These are phyloP conservation scores for Athene cunicularia DNA, from an alignment of 2,113 vertebrate species.

Conservation along the genomic window DNA sequence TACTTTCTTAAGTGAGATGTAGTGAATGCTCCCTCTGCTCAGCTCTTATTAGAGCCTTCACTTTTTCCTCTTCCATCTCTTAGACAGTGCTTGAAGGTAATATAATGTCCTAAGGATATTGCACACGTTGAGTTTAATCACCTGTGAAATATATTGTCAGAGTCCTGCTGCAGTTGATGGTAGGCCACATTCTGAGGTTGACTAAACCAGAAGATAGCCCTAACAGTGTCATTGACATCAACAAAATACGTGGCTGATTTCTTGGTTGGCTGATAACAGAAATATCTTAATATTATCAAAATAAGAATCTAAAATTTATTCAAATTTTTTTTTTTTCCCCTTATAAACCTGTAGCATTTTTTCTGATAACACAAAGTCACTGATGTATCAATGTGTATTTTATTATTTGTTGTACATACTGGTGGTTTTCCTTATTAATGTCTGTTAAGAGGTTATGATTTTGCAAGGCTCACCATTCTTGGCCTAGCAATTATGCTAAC, in stretches of 20 bases:
- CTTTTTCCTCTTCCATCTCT: background rate
- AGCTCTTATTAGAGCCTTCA: background rate
- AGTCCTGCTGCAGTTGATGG: background rate
- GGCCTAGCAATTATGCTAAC: background rate
- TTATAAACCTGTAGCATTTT: background rate
- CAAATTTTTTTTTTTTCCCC: background rate
- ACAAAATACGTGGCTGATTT: background rate
- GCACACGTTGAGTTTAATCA: background rate
- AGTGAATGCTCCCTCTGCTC: background rate
- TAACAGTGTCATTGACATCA: background rate
- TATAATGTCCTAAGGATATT: background rate
- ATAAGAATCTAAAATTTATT: background rate
- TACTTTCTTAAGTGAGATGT: background rate
- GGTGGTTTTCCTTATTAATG: background rate
- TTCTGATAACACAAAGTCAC: background rate
- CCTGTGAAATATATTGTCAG: background rate
- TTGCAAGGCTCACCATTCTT: background rate
- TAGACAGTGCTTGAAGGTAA: background rate
- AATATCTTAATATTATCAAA: background rate
- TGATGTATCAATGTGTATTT: background rate
- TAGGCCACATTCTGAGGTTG: background rate
- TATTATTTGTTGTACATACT: background rate
- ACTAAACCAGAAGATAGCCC: background rate
- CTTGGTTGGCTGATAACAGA: background rate
- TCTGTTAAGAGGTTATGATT: background rate